These are phyloP conservation scores for Mesoclemmys tuberculata DNA, from an alignment of 2,113 vertebrate species.

Conservation along the genomic window DNA sequence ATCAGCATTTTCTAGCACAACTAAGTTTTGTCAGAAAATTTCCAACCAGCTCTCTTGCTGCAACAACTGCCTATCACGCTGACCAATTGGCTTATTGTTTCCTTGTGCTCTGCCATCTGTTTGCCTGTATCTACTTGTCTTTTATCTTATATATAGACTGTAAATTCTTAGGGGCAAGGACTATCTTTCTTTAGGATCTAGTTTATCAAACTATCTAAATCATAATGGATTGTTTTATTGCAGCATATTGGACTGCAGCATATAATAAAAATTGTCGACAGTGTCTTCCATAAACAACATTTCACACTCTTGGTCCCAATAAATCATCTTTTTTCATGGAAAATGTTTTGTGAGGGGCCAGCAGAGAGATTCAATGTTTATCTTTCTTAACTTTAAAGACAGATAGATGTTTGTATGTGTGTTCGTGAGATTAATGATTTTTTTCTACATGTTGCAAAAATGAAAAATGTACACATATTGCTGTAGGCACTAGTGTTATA, in stretches of 20 bases:
- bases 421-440: not conserved
- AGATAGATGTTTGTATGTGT: not conserved
- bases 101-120: not conserved
- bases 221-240: not conserved
- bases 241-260: not conserved
- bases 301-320: not conserved
- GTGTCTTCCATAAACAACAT: not conserved
- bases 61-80: not conserved
- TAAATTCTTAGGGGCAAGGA: not conserved
- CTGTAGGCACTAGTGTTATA: not conserved
- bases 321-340: not conserved
- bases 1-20: too few relatives aligned
- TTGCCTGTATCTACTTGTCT: not conserved
- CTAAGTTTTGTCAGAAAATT: not conserved
- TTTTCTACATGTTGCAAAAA: not conserved
- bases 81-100: not conserved
- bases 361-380: not conserved
- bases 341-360: not conserved
- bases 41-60: not conserved
- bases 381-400: not conserved
- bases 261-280: not conserved
- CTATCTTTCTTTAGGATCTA: not conserved
- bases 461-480: not conserved
- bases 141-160: not conserved
- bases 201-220: not conserved